These are phyloP conservation scores for Meandrina meandrites DNA, from an alignment of 92 coral and sea anemone genomes.

Conservation along the genomic window DNA sequence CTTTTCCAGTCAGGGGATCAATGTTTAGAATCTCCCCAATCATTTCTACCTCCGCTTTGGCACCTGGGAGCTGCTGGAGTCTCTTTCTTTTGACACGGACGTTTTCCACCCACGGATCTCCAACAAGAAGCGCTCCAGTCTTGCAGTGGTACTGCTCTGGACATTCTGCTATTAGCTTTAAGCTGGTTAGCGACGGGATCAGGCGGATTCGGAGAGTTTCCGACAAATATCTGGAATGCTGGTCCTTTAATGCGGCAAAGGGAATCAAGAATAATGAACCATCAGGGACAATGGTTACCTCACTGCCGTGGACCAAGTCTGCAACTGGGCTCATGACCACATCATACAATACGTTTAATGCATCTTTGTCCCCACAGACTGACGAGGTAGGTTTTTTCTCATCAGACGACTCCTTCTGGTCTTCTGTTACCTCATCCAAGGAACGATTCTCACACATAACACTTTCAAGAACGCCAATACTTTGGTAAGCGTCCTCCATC, in stretches of 20 bases:
- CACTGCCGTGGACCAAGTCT: not conserved
- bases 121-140: constrained; percentile 1
- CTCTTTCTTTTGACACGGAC: not conserved
- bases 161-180: not conserved
- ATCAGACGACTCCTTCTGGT: not conserved
- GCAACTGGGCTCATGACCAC: not conserved
- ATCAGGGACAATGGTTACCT: constrained; percentile 5
- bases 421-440: not conserved
- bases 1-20: not conserved
- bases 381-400: not conserved
- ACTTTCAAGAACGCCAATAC: not conserved
- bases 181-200: not conserved
- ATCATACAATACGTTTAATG: not conserved
- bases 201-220: not conserved
- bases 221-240: not conserved
- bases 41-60: constrained; percentile 2
- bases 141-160: not conserved
- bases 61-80: not conserved
- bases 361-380: not conserved
- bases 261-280: not conserved
- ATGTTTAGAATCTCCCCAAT: no score
- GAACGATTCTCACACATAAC: constrained; percentile 6
- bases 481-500: not conserved
- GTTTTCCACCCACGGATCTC: not conserved
- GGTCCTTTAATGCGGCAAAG: not conserved